Base-by-base conservation (phyloP, 2,888 invertebrate species). In the Plagiodera versicolora region DNA sequence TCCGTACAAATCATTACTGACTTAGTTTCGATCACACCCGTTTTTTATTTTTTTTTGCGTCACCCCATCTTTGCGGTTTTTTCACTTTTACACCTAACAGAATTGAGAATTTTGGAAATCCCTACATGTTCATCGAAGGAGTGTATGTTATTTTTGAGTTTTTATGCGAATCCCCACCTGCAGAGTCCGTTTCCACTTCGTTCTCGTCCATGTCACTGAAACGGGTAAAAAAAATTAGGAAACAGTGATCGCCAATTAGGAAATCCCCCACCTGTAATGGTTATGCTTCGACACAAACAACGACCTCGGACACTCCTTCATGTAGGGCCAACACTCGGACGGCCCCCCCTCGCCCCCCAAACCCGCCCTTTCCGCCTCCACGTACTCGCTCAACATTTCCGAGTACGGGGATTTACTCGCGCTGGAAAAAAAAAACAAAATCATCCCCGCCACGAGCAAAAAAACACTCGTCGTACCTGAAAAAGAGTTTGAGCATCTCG, bases 241-340 rank as follows among this genome's bases (percentile, higher is more conserved):
- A 39, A 19, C 48, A 44, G 16, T 24, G 17, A 4, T 47, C 24
- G 24, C 17, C 47, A 50, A 56, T 54, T 75, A 73, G n/a, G n/a
- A n/a, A n/a, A n/a, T n/a, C n/a, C n/a, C n/a, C n/a, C n/a, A 83
- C 83, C 80, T 80, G 72, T 85, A 85, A 71, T 83, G 82, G 69
- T 84, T 84, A 61, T 81, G 81, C 56, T 80, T 81, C n/a, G 69
- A 61, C 64, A 84, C 81, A 76, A 94, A 94, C 53, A 94, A 83
- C 56, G 92, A 92, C 79, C 90, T 91, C 14, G 92, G 89, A 72
- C 94, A 94, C 53, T 87, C 86, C 74, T 90, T 87, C 80, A 89
- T 89, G 76, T 93, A 94, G 0, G 90, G 91, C 87, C 91, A 92
- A 77, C 94, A 94, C 79, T 94, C 93, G 5, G 91, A 90, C 0